phyloP scores from a whole-genome alignment of 2,113 vertebrate genomes.

The Catharus fuscescens region DNA sequence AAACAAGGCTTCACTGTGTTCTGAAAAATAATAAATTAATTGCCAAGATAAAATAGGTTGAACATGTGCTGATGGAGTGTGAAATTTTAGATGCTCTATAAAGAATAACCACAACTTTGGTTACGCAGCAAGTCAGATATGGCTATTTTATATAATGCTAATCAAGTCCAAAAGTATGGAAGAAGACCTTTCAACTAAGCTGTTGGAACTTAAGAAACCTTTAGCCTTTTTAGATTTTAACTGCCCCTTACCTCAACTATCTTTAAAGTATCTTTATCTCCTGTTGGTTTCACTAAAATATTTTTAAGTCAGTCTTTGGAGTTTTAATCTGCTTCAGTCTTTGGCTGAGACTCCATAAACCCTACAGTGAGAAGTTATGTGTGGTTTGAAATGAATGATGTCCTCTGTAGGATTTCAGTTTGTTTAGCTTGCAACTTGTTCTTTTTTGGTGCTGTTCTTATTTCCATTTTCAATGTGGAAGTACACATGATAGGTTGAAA shows the following conservation, averaged over 20 bases:
- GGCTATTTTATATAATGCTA: conserved; percentile 82
- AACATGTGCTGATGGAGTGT: conserved; percentile 95
- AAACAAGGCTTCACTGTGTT: conserved; percentile 88
- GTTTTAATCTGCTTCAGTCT: background rate
- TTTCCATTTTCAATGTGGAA: background rate
- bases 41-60: conserved; percentile 97
- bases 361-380: background rate
- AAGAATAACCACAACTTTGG: conserved; percentile 83
- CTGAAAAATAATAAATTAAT: conserved; percentile 96
- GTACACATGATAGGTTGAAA: background rate
- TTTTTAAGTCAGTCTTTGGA: conserved; percentile 43
- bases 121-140: conserved; percentile 82
- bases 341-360: background rate
- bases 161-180: conserved; percentile 79
- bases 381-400: background rate
- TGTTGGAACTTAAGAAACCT: conserved; percentile 75
- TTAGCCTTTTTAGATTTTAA: conserved; percentile 72
- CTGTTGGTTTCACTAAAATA: conserved; percentile 24
- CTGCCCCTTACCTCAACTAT: conserved; percentile 62
- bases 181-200: conserved; percentile 79
- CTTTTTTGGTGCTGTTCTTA: conserved; percentile 7
- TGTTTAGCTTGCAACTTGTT: background rate
- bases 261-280: conserved; percentile 61
- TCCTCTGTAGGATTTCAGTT: background rate
- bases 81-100: conserved; percentile 87